phyloP scores from a whole-genome alignment of 2,888 invertebrate genomes.

The Eueremaeus valkanovi region DNA sequence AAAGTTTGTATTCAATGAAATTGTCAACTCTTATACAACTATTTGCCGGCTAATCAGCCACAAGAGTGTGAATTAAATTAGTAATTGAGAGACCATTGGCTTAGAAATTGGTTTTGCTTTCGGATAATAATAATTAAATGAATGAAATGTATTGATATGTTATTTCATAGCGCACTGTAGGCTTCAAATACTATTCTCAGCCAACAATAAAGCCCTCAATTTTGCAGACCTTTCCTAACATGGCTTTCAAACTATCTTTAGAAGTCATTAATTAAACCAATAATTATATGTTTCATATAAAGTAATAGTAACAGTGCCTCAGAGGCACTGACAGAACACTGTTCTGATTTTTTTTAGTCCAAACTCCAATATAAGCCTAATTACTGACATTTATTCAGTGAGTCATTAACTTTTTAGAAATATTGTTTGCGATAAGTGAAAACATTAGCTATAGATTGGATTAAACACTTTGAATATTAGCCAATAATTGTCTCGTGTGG shows the following conservation, averaged over 20 bases:
- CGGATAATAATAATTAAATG: too few species aligned
- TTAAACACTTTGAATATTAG: neutral
- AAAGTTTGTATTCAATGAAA: too few species aligned
- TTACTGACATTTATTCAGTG: constrained; percentile 2
- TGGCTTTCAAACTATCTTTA: neutral
- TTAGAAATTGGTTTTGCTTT: too few species aligned
- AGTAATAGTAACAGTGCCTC: neutral
- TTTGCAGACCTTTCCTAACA: too few species aligned
- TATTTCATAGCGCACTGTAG: neutral
- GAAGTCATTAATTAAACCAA: neutral
- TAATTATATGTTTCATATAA: neutral
- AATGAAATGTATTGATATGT: too few species aligned
- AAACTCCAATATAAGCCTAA: neutral
- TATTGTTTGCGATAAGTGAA: neutral
- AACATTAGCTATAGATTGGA: neutral
- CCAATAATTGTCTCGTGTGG: neutral
- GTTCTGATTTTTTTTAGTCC: neutral
- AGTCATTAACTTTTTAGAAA: neutral
- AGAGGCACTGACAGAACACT: neutral
- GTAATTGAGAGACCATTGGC: too few species aligned
- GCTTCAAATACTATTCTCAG: neutral
- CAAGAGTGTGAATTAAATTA: too few species aligned
- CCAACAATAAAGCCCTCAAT: too few species aligned
- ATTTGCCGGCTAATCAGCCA: too few species aligned
- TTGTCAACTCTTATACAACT: too few species aligned